phyloP scores from a whole-genome alignment of 2,888 invertebrate genomes.

The Tachina fera region DNA sequence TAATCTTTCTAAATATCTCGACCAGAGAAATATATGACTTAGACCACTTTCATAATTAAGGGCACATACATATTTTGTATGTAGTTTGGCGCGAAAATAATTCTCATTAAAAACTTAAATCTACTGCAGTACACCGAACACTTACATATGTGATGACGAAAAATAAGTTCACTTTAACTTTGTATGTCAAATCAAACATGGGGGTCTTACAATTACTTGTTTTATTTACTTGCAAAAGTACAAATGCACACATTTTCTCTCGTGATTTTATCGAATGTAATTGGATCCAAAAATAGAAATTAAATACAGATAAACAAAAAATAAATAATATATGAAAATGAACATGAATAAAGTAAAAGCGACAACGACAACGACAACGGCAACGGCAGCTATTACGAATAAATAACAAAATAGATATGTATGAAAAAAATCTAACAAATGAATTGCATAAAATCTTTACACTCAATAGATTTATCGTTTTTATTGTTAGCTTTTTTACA shows the following conservation, averaged over 20 bases:
- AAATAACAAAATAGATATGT: constrained; percentile 7
- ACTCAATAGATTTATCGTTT: neutral
- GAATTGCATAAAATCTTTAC: constrained; percentile 48
- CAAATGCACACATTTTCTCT: constrained; percentile 23
- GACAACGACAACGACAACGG: constrained; percentile 8
- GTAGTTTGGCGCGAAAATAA: constrained; percentile 26
- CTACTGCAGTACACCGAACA: neutral
- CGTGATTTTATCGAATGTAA: constrained; percentile 55
- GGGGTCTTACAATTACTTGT: constrained; percentile 36
- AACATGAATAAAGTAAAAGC: constrained; percentile 44
- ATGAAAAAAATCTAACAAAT: constrained; percentile 41
- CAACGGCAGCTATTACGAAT: constrained; percentile 50
- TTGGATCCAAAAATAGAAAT: constrained; percentile 56
- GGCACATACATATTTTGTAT: too few species aligned
- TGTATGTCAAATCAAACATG: constrained; percentile 63
- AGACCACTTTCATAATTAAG: too few species aligned
- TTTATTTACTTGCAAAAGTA: constrained; percentile 30
- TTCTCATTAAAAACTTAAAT: too few species aligned
- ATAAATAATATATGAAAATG: constrained; percentile 17
- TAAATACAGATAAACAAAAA: constrained; percentile 56
- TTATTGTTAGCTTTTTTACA: constrained; percentile 31
- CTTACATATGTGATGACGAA: constrained; percentile 41
- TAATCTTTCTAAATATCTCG: too few species aligned
- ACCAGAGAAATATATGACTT: too few species aligned
- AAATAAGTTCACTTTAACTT: constrained; percentile 65